A percentile compares a stretch with the other conserved stretches of the same genome.
These are phyloP conservation scores for Nemoura dubitans DNA, from an alignment of 2,888 invertebrate genomes.

Conservation along the genomic window DNA sequence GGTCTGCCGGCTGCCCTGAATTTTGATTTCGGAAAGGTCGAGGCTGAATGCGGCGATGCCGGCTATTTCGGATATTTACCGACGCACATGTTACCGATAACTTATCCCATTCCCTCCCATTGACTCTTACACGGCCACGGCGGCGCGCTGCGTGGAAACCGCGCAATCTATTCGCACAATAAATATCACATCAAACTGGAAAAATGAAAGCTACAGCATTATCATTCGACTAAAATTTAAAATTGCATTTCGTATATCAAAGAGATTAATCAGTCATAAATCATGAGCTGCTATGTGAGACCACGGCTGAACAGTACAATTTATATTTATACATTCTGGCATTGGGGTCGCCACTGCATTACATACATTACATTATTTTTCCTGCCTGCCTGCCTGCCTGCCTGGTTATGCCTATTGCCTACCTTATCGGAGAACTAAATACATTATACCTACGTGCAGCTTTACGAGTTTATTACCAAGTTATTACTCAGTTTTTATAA, in stretches of 20 bases:
- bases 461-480: conserved; percentile 4
- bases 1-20: not conserved
- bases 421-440: not conserved
- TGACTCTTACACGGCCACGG: not conserved
- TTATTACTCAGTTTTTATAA: not conserved
- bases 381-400: not conserved
- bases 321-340: not conserved
- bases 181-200: not conserved
- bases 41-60: not conserved
- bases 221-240: not conserved
- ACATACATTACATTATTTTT: not conserved
- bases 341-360: not conserved
- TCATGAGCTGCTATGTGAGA: not conserved
- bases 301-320: not conserved
- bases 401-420: not conserved
- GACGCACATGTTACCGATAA: not conserved
- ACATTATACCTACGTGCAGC: not conserved
- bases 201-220: not conserved
- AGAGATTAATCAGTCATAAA: conserved; percentile 5
- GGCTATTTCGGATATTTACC: not conserved
- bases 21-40: not conserved
- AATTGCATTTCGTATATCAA: not conserved
- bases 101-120: not conserved
- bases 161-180: not conserved
- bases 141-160: not conserved